These are phyloP conservation scores for Thoracochromis brauschi DNA, from an alignment of 2,113 vertebrate species.

Conservation along the genomic window DNA sequence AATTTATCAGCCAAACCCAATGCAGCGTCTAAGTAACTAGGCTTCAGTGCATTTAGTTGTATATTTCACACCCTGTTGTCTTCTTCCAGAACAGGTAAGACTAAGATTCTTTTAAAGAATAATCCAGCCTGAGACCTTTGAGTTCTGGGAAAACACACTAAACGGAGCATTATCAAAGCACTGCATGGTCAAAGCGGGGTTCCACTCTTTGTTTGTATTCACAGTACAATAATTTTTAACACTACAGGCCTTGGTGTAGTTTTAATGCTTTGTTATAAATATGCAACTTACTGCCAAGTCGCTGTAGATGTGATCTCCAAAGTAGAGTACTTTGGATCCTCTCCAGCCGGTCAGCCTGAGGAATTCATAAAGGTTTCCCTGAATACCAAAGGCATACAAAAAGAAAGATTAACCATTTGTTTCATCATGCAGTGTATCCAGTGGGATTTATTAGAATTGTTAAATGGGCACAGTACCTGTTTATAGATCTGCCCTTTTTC, in stretches of 20 bases:
- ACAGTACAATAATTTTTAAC: background rate
- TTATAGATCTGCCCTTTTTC: slow-evolving; percentile 98
- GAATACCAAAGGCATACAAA: background rate
- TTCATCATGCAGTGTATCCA: background rate
- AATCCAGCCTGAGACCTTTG: background rate
- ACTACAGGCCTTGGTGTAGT: background rate
- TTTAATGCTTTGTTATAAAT: background rate
- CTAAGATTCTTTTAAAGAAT: background rate
- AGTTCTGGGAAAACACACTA: background rate
- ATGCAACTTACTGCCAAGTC: slow-evolving; percentile 89
- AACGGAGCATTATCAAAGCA: background rate
- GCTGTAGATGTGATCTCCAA: slow-evolving; percentile 98
- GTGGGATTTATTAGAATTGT: background rate
- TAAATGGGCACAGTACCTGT: slow-evolving; percentile 74
- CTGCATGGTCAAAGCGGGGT: background rate
- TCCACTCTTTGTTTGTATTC: background rate
- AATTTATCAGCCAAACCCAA: background rate
- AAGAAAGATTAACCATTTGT: background rate
- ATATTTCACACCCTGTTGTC: background rate
- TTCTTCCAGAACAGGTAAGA: background rate
- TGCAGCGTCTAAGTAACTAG: background rate
- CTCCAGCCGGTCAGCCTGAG: slow-evolving; percentile 97
- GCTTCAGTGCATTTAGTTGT: background rate
- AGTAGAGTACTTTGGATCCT: slow-evolving; percentile 95
- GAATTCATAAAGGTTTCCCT: slow-evolving; percentile 98